Evolutionary conservation across 2,888 invertebrate genomes (phyloP).

Genomic region (Eupithecia subumbrata): DNA sequence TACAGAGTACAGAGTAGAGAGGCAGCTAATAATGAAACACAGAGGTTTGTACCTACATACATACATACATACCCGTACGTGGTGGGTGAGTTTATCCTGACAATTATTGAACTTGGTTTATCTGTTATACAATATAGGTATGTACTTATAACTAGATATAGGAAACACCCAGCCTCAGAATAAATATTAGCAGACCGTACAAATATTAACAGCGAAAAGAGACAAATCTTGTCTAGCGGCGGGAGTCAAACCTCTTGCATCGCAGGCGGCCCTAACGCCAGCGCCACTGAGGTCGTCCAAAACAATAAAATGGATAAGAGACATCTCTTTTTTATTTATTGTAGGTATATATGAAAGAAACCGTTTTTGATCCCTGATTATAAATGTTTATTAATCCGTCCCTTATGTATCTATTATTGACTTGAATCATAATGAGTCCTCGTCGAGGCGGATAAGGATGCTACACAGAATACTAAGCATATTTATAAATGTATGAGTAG

Average conservation of each 20-base stretch:
- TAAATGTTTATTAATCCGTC: background rate
- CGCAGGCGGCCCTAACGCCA: too few relatives aligned
- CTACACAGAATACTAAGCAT: constrained; percentile 26
- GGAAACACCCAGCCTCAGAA: background rate
- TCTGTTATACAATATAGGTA: background rate
- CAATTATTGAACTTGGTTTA: background rate
- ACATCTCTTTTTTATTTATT: too few relatives aligned
- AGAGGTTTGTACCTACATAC: background rate
- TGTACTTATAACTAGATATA: background rate
- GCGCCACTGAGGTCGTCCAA: too few relatives aligned
- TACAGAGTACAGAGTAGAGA: too few relatives aligned
- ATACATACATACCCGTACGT: too few relatives aligned
- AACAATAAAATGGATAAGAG: too few relatives aligned
- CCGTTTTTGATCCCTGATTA: too few relatives aligned
- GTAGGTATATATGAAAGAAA: too few relatives aligned
- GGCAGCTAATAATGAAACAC: background rate
- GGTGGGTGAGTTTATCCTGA: background rate
- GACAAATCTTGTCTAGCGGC: background rate
- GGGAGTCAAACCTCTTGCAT: too few relatives aligned
- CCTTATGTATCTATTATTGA: background rate
- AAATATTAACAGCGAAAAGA: background rate
- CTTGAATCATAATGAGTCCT: constrained; percentile 15
- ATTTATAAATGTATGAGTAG: background rate
- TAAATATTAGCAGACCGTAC: background rate
- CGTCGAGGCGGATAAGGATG: constrained; percentile 15